A percentile compares a stretch with the other conserved stretches of the same genome.
Evolutionary conservation across 2,113 vertebrate genomes (phyloP).

Genomic region (Pipra filicauda): DNA sequence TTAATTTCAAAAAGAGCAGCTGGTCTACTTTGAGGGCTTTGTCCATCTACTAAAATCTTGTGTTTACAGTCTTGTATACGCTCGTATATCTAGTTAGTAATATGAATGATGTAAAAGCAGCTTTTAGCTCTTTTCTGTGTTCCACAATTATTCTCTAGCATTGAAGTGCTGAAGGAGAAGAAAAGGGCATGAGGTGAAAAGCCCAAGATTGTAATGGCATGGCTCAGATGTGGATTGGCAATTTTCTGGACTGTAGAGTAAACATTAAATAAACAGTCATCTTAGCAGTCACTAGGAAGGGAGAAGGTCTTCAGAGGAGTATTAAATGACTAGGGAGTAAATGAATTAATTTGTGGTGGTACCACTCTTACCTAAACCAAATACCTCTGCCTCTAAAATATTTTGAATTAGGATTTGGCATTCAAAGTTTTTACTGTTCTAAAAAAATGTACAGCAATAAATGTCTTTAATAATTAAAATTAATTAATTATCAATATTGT

Average conservation of each 20-base stretch:
- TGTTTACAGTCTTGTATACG: background rate
- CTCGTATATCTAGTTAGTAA: background rate
- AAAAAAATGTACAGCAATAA: background rate
- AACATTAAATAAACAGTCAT: constrained; percentile 25
- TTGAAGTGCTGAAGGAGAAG: background rate
- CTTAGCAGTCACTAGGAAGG: background rate
- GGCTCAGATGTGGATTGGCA: background rate
- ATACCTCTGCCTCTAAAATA: background rate
- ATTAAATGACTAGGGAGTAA: background rate
- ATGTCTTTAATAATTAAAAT: background rate
- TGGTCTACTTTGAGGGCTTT: background rate
- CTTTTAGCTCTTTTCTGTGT: background rate
- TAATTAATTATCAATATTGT: background rate
- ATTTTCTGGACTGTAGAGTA: background rate
- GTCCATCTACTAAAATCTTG: background rate
- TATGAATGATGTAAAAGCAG: background rate
- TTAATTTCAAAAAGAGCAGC: background rate
- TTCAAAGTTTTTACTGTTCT: background rate
- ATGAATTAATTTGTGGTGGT: background rate
- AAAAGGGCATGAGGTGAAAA: background rate
- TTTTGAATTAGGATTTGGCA: background rate
- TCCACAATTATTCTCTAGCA: background rate
- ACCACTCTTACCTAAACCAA: background rate
- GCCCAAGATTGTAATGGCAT: background rate
- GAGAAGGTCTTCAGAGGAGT: background rate